These are phyloP conservation scores for Zosterops lateralis DNA, from an alignment of 2,113 vertebrate species.

Conservation along the genomic window DNA sequence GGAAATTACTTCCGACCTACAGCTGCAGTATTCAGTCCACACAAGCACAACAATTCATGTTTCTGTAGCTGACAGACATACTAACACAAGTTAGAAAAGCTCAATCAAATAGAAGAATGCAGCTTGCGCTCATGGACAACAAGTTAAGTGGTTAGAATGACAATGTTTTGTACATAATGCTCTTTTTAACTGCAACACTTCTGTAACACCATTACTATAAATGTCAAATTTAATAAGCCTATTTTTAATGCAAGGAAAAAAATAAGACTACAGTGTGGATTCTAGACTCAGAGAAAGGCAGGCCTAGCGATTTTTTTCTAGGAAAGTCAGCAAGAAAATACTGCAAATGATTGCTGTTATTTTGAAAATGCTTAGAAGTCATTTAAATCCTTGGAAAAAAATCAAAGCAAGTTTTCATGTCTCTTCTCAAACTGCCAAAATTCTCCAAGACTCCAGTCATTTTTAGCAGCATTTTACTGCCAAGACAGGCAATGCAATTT, in stretches of 20 bases:
- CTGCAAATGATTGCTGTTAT: background rate
- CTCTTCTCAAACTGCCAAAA: conserved; percentile 6
- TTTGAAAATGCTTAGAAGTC: background rate
- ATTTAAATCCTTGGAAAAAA: background rate
- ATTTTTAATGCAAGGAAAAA: background rate
- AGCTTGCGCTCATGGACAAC: background rate
- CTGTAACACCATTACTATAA: background rate
- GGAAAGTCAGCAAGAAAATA: background rate
- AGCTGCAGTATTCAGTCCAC: conserved; percentile 5
- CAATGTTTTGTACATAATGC: background rate
- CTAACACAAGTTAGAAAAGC: background rate
- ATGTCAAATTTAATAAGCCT: background rate
- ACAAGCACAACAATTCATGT: background rate
- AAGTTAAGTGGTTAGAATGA: background rate
- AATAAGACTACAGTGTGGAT: background rate
- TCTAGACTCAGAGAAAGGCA: background rate
- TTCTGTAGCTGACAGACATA: background rate
- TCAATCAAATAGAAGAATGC: background rate
- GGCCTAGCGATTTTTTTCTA: background rate
- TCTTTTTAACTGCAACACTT: background rate
- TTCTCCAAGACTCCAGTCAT: background rate
- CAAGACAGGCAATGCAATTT: background rate
- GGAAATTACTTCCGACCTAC: background rate
- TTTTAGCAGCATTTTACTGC: conserved; percentile 1
- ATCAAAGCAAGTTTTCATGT: background rate